phyloP scores from a whole-genome alignment of 2,113 vertebrate species.

The Rhinopomastus cyanomelas region DNA sequence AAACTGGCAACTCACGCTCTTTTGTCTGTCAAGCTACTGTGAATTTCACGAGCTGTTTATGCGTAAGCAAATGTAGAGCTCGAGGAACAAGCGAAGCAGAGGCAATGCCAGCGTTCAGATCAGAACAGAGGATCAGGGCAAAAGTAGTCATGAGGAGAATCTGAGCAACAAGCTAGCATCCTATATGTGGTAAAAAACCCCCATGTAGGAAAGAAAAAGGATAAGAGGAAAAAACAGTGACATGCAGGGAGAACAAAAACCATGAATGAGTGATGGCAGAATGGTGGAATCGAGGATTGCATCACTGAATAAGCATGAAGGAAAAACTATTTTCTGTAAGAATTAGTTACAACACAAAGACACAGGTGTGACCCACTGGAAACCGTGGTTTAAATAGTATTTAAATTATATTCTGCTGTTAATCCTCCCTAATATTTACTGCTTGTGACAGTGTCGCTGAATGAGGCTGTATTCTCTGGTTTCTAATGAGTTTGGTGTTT shows the following conservation, averaged over 20 bases:
- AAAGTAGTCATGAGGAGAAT: neutral
- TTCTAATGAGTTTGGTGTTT: neutral
- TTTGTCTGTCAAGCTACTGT: neutral
- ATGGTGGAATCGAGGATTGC: neutral
- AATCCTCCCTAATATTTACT: neutral
- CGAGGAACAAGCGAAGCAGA: neutral
- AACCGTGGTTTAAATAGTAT: neutral
- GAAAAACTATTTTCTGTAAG: neutral
- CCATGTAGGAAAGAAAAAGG: neutral
- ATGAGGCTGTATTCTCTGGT: neutral
- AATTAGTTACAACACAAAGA: neutral
- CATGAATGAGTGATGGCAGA: neutral
- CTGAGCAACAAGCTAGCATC: neutral
- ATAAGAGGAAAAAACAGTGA: neutral
- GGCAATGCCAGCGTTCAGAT: neutral
- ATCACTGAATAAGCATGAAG: neutral
- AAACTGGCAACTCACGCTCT: neutral
- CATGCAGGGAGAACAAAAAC: neutral
- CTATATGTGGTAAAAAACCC: neutral
- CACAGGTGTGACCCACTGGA: neutral
- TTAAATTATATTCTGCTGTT: neutral
- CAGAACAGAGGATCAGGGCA: neutral
- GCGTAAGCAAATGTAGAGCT: neutral
- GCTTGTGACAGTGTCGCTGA: neutral
- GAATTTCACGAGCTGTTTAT: neutral